These are phyloP conservation scores for Ailurus styani DNA, from an alignment of 2,113 vertebrate species.

Conservation along the genomic window DNA sequence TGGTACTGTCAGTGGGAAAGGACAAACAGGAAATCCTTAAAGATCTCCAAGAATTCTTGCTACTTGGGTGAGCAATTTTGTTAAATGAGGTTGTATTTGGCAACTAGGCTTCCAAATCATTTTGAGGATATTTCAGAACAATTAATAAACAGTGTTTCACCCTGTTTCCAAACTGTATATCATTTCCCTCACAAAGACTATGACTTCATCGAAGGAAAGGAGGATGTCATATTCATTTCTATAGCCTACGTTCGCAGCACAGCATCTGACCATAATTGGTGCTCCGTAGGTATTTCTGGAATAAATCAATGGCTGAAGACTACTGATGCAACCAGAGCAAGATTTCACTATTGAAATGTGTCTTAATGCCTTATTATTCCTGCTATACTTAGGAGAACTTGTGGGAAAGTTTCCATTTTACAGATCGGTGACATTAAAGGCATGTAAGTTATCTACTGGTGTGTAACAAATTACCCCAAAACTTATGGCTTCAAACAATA, in stretches of 20 bases:
- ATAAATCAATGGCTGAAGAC: not conserved
- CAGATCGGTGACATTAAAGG: not conserved
- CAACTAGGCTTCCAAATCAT: not conserved
- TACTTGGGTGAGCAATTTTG: conserved; percentile 16
- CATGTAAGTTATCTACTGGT: not conserved
- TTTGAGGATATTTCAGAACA: conserved; percentile 32
- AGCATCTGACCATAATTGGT: conserved; percentile 8
- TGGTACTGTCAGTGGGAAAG: not conserved
- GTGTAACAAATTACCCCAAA: not conserved
- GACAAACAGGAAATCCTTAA: not conserved
- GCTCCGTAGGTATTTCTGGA: conserved; percentile 12
- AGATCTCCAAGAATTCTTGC: not conserved
- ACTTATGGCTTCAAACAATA: not conserved
- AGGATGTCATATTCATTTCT: not conserved
- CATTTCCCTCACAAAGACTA: not conserved
- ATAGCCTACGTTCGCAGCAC: not conserved
- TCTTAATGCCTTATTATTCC: not conserved
- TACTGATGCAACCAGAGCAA: conserved; percentile 16
- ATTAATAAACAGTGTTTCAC: not conserved
- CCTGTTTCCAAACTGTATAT: not conserved
- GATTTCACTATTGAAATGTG: not conserved
- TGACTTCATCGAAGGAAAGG: conserved; percentile 23
- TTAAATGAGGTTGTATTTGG: not conserved
- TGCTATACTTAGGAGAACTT: not conserved
- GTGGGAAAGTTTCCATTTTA: conserved; percentile 24